Base-by-base conservation (phyloP, 2,113 vertebrate genomes). In the Xenopus laevis region DNA sequence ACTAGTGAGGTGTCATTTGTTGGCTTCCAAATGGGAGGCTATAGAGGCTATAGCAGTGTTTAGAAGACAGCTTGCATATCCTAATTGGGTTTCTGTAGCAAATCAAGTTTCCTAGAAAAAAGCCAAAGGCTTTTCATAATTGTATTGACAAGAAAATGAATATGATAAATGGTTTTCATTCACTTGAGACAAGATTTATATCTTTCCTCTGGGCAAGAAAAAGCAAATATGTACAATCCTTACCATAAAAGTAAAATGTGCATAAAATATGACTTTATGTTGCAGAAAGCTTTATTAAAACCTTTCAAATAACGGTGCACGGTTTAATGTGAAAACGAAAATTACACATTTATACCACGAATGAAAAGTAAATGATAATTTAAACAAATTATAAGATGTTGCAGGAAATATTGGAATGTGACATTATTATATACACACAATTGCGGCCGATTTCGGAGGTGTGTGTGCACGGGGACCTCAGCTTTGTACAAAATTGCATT, bases 81-180 rank as follows among this genome's bases (percentile, higher is more conserved):
- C 90, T 93, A 93, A 94, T 93, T 91, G 91, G 87, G 87, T 95
- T 94, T 93, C 88, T 82, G 81, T 79, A 91, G 91, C 91, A 93
- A 94, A 94, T 93, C 92, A 89, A 90, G 89, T 91, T 95, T 88
- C 90, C 90, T 91, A 92, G 92, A 92, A 93, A 92, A 94, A 92
- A 91, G 93, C 94, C 93, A 94, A 93, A 91, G 93, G 93, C 93
- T 94, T 94, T 94, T 94, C 93, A 94, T 95, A 95, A 95, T 94
- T 93, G 92, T 95, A 95, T 95, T 93, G 94, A 95, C 93, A 95
- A 92, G 90, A 94, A 95, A 94, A 95, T 95, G 94, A 95, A 95
- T 95, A 95, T 95, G 94, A 95, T 95, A 94, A 95, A 95, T 95
- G 93, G 91, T 91, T 88, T 94, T 95, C 93, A 94, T 95, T 95